Evolutionary conservation across 2,113 vertebrate species (phyloP).

Genomic region (Ciconia stormi): DNA sequence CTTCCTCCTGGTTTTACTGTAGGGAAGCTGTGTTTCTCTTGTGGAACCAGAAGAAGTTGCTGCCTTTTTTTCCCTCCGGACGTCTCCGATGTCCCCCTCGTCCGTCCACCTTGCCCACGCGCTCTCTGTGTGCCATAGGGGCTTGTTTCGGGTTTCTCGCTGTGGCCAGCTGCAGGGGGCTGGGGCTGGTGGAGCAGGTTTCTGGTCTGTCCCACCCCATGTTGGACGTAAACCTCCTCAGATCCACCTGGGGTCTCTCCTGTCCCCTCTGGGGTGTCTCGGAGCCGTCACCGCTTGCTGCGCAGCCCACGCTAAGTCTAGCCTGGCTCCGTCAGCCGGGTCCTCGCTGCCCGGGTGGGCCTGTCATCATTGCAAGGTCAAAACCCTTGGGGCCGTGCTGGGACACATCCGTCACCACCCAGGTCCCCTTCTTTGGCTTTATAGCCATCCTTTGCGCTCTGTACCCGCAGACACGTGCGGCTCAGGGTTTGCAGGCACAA

Average conservation of each 20-base stretch:
- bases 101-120: fast-evolving
- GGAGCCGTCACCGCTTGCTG: fast-evolving
- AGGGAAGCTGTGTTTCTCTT: neutral
- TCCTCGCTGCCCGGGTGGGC: neutral
- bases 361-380: neutral
- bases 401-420: fast-evolving
- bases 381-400: neutral
- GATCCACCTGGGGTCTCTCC: neutral
- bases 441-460: neutral
- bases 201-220: neutral
- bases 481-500: neutral
- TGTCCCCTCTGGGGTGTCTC: neutral
- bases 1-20: neutral
- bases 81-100: neutral
- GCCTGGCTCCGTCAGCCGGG: neutral
- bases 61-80: neutral
- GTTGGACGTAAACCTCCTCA: neutral
- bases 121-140: fast-evolving
- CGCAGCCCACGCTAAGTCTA: neutral
- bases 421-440: neutral
- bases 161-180: neutral
- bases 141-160: neutral
- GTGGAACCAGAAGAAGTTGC: neutral
- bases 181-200: neutral
- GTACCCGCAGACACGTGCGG: fast-evolving